These are phyloP conservation scores for Drosophila anomalata DNA, from an alignment of 2,888 invertebrate genomes.

Conservation along the genomic window DNA sequence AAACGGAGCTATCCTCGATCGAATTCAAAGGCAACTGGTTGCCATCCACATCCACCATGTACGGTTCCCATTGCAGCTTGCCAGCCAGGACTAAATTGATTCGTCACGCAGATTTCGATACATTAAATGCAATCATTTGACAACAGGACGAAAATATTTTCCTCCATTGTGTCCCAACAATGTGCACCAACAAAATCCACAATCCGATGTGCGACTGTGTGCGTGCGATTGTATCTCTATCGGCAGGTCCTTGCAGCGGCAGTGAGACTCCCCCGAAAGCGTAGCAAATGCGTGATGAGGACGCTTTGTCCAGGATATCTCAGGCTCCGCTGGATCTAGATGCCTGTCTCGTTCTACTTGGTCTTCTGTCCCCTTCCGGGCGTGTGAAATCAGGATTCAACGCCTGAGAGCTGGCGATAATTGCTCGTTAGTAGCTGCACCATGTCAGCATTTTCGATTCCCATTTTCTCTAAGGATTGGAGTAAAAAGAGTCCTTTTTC, in stretches of 20 bases:
- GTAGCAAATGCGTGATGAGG: constrained; percentile 71
- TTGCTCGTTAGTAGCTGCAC: constrained; percentile 75
- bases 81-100: constrained; percentile 75
- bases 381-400: constrained; percentile 53
- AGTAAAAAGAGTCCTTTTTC: constrained; percentile 4
- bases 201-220: constrained; percentile 11
- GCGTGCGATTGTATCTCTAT: constrained; percentile 15
- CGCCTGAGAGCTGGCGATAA: constrained; percentile 74
- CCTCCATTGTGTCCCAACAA: constrained; percentile 78
- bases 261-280: constrained; percentile 77
- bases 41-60: constrained; percentile 27
- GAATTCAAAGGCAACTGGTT: constrained; percentile 71
- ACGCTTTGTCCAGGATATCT: constrained; percentile 48
- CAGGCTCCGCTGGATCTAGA: constrained; percentile 2
- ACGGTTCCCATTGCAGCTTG: constrained; percentile 40
- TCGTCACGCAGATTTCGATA: constrained; percentile 84
- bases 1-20: constrained; percentile 48
- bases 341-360: constrained; percentile 15
- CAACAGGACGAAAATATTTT: constrained; percentile 84
- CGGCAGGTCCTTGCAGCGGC: constrained; percentile 22
- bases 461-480: background rate
- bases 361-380: constrained; percentile 28
- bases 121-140: constrained; percentile 84
- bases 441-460: constrained; percentile 29
- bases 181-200: constrained; percentile 39